phyloP scores from a whole-genome alignment of 2,888 invertebrate genomes.

The Zygaena filipendulae region DNA sequence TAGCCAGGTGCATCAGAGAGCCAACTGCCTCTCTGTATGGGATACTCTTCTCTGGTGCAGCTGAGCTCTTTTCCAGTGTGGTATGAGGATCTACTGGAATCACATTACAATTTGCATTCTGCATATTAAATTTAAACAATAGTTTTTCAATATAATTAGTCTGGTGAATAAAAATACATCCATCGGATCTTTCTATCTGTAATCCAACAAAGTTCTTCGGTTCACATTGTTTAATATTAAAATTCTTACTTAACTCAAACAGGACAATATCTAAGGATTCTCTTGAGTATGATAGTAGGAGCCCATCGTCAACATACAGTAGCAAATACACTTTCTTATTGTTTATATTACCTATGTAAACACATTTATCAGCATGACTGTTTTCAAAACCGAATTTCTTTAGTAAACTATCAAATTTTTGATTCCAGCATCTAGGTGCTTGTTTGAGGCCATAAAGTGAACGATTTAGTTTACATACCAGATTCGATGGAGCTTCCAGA shows the following conservation, averaged over 20 bases:
- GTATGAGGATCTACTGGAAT: slow-evolving; percentile 13
- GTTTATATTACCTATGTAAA: too few relatives aligned
- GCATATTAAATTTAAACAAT: slow-evolving; percentile 11
- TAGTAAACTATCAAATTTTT: too few relatives aligned
- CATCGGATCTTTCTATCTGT: slow-evolving; percentile 10
- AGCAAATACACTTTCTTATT: slow-evolving; percentile 7
- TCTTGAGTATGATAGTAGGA: slow-evolving; percentile 9
- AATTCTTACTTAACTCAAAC: slow-evolving; percentile 8
- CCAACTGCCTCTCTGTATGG: slow-evolving; percentile 16
- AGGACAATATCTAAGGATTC: slow-evolving; percentile 3
- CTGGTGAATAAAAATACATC: slow-evolving; percentile 4
- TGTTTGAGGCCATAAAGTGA: slow-evolving; percentile 17
- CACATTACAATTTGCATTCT: slow-evolving; percentile 9
- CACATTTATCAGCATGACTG: slow-evolving; percentile 16
- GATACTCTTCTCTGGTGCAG: slow-evolving; percentile 1
- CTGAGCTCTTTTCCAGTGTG: slow-evolving; percentile 5
- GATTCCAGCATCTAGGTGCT: slow-evolving; percentile 18
- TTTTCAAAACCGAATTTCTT: slow-evolving; percentile 13
- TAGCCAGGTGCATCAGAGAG: slow-evolving; percentile 12
- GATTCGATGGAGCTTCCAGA: too few relatives aligned
- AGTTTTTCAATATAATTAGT: slow-evolving; percentile 5
- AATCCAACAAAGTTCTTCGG: slow-evolving; percentile 12
- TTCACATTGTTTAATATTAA: slow-evolving; percentile 8
- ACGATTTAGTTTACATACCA: slow-evolving; percentile 16
- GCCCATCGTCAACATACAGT: slow-evolving; percentile 15